These are phyloP conservation scores for Scrobipalpa atriplicella DNA, from an alignment of 2,888 invertebrate genomes.

Conservation along the genomic window DNA sequence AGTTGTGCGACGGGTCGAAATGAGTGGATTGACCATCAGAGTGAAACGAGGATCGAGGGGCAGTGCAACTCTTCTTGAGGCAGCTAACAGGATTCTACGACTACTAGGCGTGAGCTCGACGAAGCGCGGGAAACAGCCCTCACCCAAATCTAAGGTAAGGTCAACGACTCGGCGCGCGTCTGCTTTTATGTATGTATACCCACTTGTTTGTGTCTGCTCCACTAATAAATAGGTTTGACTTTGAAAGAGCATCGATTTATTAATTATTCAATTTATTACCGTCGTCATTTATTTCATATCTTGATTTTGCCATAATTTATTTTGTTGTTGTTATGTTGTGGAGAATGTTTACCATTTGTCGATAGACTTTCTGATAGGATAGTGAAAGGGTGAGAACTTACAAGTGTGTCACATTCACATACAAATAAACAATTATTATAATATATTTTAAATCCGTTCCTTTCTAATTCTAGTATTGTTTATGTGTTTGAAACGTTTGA, in stretches of 20 bases:
- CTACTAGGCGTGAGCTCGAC: constrained; percentile 79
- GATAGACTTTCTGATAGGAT: constrained; percentile 34
- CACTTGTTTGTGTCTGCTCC: constrained; percentile 47
- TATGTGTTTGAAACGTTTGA: not conserved
- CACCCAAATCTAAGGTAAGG: constrained; percentile 80
- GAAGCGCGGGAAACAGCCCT: constrained; percentile 82
- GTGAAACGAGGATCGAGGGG: constrained; percentile 82
- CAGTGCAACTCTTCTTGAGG: constrained; percentile 80
- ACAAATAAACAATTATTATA: not conserved
- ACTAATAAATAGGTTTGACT: constrained; percentile 30
- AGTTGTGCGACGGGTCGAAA: constrained; percentile 75
- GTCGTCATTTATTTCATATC: not conserved
- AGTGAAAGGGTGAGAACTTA: constrained; percentile 40
- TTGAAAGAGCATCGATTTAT: constrained; percentile 11
- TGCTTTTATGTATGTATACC: constrained; percentile 50
- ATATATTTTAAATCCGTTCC: not conserved
- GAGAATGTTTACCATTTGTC: not conserved
- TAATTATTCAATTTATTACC: not conserved
- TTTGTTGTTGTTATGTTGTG: not conserved
- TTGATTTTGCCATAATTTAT: not conserved
- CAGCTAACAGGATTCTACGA: constrained; percentile 81
- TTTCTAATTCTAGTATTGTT: not conserved
- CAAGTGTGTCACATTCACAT: constrained; percentile 34
- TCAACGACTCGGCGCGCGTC: constrained; percentile 65
- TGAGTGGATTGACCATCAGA: constrained; percentile 81